Base-by-base conservation (phyloP, 2,113 vertebrate species). In the Oncorhynchus gorbuscha region DNA sequence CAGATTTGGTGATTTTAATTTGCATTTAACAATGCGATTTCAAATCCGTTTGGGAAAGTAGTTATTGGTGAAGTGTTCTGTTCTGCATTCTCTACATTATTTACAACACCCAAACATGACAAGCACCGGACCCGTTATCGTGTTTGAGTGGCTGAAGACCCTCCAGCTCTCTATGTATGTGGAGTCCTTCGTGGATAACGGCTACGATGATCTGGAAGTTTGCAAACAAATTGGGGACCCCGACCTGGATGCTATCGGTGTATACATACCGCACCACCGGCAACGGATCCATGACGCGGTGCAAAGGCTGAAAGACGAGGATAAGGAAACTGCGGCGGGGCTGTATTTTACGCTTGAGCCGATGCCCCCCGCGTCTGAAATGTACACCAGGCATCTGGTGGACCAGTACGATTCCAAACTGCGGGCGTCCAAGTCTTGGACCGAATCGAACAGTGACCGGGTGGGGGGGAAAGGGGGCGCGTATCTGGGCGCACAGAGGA, bases 191-290 rank as follows among this genome's bases (percentile, higher is more conserved):
- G 91, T 99, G 58, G 98, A 99, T 71, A 99, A 99, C 72, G 98
- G 97, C 35, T 99, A 99, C 68, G 98, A 99, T 71, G 98, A 99
- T 79, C 83, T 99, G 93, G 98, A 99, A 86, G 97, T 99, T 5
- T 99, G 98, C 84, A 98, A 97, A 76, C 97, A 99, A 91, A 99
- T 99, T 62, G 97, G 97, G 28, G 94, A 97, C 68, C 95, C 96
- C 1, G 98, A 99, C 93, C 92, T 99, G 83, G 98, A 99, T 74
- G 98, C 97, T 76, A 99, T 99, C 69, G 98, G 98, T 7, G 97
- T 99, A 30, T 86, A 88, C 66, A 81, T 93, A 24, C 93, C 95
- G 75, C 93, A 94, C 61, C 97, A 99, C 93, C 90, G 98, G 69
- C 93, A 95, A 81, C 90, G 94, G 69, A 93, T 99, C 79, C 95